Conservation (phyloP, 2,113 vertebrate species). For the Bathybates hornii region DNA sequence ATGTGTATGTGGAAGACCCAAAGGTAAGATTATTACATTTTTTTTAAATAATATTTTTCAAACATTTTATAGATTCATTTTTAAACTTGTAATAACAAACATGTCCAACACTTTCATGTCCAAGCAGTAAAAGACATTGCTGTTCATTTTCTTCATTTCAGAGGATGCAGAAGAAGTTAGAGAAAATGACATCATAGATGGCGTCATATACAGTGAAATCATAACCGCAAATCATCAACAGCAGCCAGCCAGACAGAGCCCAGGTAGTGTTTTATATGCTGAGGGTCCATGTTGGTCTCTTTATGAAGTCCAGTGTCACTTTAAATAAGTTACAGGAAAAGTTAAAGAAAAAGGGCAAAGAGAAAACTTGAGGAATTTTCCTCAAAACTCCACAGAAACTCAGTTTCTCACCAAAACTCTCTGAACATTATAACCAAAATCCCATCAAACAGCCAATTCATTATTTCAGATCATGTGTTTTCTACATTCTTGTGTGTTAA, state of each 20-base stretch:
- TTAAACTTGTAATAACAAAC: not conserved
- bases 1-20: not conserved
- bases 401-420: not conserved
- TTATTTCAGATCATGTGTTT: accelerated
- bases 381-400: not conserved
- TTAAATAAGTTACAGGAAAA: accelerated
- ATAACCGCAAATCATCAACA: accelerated
- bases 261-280: not conserved
- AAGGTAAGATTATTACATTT: not conserved
- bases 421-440: not conserved
- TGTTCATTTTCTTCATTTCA: not conserved
- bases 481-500: not conserved
- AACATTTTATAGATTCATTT: not conserved
- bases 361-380: accelerated
- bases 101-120: accelerated
- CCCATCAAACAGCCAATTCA: not conserved
- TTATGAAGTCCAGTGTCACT: not conserved
- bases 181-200: not conserved
- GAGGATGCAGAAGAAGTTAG: not conserved
- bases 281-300: not conserved
- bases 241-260: not conserved
- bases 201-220: not conserved
- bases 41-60: not conserved
- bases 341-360: not conserved
- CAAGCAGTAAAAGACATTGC: not conserved